Evolutionary conservation across 1,140 invertebrate genomes (phyloP), one percentile per base, ranked within the genome.

Genomic region (Pectinophora gossypiella): DNA sequence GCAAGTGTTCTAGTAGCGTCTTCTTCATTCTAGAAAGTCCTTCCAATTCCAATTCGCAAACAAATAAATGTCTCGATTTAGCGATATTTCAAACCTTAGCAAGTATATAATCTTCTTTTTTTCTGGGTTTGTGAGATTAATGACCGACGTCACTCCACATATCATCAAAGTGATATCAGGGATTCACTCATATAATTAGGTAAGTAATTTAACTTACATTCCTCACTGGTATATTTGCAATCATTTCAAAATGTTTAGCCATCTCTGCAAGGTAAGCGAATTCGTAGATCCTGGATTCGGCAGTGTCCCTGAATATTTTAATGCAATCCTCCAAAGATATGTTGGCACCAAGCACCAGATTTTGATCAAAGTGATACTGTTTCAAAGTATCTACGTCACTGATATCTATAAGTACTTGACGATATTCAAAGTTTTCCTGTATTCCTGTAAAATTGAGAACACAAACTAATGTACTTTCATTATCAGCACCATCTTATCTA

Each of bases 351-450:
- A 94, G 64, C 1, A 84, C 79, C 19, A 94, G 52, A 15, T 80
- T 82, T 35, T 88, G 67, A 36, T 87, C 80, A 19, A 91, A 88
- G 50, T 73, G 69, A 36, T 90, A 78, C 0, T 76, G 69, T 61
- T 90, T 91, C 10, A 96, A 64, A 32, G 94, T 91, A 15, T 79
- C 51, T 3, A 96, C 89, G 21, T 88, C 89, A 48, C 91, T 92
- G 12, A 96, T 79, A 64, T 96, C 94, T 43, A 96, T 91, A 50
- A 92, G 91, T 40, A 93, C 74, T 40, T 57, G 48, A 2, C 82
- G 79, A 21, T 83, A 75, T 15, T 75, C 58, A 32, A 74, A 77
- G 3, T 61, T 63, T 51, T 76, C 68, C n/a, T 81, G 67, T 12
- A 85, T 61, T 51, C 81, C 86, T 88, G 56, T 43, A 70, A 66